Conservation (phyloP, 2,113 vertebrate genomes). For the Sebastes schlegelii region DNA sequence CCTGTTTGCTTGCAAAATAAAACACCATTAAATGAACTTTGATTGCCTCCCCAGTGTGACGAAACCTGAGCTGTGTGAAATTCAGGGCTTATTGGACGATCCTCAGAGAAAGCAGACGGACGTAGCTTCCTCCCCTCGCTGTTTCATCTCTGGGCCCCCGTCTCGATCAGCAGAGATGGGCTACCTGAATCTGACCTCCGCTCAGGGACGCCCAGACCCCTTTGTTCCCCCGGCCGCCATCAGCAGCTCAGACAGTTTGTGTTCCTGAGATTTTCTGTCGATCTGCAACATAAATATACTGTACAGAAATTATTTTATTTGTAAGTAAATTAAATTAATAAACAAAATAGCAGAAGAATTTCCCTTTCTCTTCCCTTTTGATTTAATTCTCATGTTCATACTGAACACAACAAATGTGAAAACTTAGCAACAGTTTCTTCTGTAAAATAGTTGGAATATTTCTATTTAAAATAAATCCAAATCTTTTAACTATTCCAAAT, state of each 20-base stretch:
- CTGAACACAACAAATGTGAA: not conserved
- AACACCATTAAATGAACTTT: slow-evolving; percentile 8
- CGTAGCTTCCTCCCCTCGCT: not conserved
- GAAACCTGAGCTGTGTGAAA: slow-evolving; percentile 1
- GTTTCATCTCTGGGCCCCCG: not conserved
- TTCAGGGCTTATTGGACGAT: slow-evolving; percentile 8
- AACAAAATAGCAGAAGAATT: not conserved
- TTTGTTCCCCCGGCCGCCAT: not conserved
- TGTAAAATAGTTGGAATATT: not conserved
- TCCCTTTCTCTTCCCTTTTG: not conserved
- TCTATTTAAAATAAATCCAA: not conserved
- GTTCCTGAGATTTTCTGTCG: slow-evolving; percentile 16
- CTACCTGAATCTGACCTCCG: slow-evolving; percentile 69
- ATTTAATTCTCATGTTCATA: not conserved
- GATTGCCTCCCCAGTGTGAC: slow-evolving; percentile 37
- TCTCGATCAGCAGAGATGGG: slow-evolving; percentile 54
- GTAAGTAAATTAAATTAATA: slow-evolving; percentile 31
- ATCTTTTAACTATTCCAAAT: not conserved
- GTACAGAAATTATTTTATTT: not conserved
- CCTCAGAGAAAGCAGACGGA: slow-evolving; percentile 26
- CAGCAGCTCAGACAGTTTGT: slow-evolving; percentile 18
- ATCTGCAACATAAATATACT: not conserved
- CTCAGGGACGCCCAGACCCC: not conserved
- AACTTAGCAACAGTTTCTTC: not conserved
- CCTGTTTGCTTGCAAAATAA: not conserved